Evolutionary conservation across 2,113 vertebrate species (phyloP).

Genomic region (Pseudolaguvia tuberculata): DNA sequence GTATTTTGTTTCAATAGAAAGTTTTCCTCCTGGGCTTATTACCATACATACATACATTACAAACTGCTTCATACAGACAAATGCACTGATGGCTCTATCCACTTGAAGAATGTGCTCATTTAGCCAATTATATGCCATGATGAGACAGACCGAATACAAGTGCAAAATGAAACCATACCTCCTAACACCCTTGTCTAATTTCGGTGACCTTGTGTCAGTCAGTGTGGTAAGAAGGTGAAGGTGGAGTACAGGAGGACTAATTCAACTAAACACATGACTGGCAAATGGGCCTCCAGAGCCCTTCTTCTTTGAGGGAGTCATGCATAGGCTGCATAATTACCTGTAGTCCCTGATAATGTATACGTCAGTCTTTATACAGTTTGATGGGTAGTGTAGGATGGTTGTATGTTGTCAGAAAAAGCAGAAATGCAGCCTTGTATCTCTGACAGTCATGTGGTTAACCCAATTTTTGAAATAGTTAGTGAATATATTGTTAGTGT

Average conservation of each 20-base stretch:
- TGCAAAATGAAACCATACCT: slow-evolving; percentile 31
- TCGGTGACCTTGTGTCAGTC: slow-evolving; percentile 39
- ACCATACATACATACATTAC: slow-evolving; percentile 10
- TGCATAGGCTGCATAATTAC: slow-evolving; percentile 49
- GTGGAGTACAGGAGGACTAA: slow-evolving; percentile 34
- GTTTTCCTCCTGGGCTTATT: not conserved
- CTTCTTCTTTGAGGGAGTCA: slow-evolving; percentile 36
- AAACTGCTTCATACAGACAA: slow-evolving; percentile 6
- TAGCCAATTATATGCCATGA: not conserved
- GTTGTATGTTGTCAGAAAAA: not conserved
- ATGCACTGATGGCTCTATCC: slow-evolving; percentile 14
- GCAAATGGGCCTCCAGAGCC: slow-evolving; percentile 49
- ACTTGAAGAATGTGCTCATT: slow-evolving; percentile 14
- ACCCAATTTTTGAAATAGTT: not conserved
- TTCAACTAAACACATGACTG: slow-evolving; percentile 57
- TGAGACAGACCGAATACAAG: slow-evolving; percentile 37
- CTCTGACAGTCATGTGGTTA: slow-evolving; percentile 4
- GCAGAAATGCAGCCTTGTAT: slow-evolving; percentile 31
- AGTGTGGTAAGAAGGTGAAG: slow-evolving; percentile 21
- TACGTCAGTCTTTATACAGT: slow-evolving; percentile 49
- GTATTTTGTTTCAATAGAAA: slow-evolving; percentile 3
- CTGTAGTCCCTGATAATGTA: slow-evolving; percentile 24
- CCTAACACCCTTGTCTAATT: slow-evolving; percentile 12
- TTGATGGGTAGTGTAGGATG: slow-evolving; percentile 1
- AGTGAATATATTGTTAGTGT: not conserved